Base-by-base conservation (phyloP, 2,888 invertebrate genomes). In the Tetragonula carbonaria region DNA sequence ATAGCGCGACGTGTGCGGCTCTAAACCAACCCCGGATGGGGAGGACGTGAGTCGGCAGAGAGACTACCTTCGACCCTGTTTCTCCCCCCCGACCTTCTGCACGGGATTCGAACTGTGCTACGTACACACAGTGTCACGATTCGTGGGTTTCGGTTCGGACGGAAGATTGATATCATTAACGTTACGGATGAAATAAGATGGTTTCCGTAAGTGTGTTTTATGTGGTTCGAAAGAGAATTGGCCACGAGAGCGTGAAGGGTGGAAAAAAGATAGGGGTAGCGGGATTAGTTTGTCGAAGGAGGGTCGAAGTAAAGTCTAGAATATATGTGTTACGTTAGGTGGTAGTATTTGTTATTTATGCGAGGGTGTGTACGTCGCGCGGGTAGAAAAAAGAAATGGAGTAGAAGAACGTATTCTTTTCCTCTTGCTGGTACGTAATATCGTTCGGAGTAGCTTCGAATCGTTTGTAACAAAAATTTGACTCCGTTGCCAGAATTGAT, bases 11-110 rank as follows among this genome's bases (percentile, higher is more conserved):
- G 76, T 83, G 82, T 77, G 77, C 33, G 66, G 66, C 75, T 84
- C 33, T 28, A 23, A n/a, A 38, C 71, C 3, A 55, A 50, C 23
- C 45, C n/a, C 57, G 62, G 67, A 74, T 71, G 66, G 77, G 74
- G 50, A 66, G 74, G 77, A 81, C 71, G 71, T 78, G 79, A 59
- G 71, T 70, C 62, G 73, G 57, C 59, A 70, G 67, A 65, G 67
- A 65, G 33, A 62, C 57, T 51, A 23, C 51, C 50, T n/a, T 33
- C 45, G 45, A 70, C 68, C 16, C 57, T 59, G 57, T 8, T 45
- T n/a, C n/a, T 59, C 28, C 18, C 33, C 28, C 28, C 18, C 14
- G 55, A 50, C 11, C 23, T 50, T 51, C 59, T 2, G 23, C 16
- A 23, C 23, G 38, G 62, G 57, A 53, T 33, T 45, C 45, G 21